phyloP scores from a whole-genome alignment of 2,113 vertebrate genomes.

The Rousettus leschenaultii region DNA sequence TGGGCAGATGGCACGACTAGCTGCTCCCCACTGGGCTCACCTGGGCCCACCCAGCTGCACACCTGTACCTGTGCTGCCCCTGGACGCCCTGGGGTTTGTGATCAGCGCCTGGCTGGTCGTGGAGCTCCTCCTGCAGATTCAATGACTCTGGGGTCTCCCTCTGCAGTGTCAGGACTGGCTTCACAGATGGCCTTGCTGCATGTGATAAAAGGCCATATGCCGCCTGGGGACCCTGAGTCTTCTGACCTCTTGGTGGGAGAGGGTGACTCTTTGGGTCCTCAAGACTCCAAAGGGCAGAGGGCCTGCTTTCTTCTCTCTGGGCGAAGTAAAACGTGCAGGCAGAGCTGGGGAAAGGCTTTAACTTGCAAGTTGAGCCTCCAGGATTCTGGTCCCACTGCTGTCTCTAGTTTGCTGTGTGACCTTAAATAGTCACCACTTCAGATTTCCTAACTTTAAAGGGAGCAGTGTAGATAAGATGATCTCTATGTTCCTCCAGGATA shows the following conservation, averaged over 20 bases:
- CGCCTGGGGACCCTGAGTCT: neutral
- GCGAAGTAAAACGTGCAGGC: neutral
- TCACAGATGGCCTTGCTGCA: neutral
- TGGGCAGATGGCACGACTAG: neutral
- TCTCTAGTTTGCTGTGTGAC: neutral
- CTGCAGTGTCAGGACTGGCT: neutral
- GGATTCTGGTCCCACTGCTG: neutral
- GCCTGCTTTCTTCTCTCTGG: neutral
- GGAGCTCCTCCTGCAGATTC: accelerated
- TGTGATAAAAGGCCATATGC: neutral
- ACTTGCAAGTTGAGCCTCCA: neutral
- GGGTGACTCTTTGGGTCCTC: neutral
- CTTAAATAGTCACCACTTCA: neutral
- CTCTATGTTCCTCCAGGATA: neutral
- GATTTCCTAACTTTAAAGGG: neutral
- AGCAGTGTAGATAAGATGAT: neutral
- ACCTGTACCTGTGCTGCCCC: accelerated
- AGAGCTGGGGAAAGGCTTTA: neutral
- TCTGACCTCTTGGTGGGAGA: neutral
- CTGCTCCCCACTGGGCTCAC: neutral
- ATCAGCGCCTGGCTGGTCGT: neutral
- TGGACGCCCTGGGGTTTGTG: neutral
- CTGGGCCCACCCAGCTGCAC: accelerated
- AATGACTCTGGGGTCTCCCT: neutral
- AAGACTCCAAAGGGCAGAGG: neutral